A percentile compares a stretch with the other conserved stretches of the same genome.
Evolutionary conservation across 2,888 invertebrate genomes (phyloP).

Genomic region (Myathropa florea): DNA sequence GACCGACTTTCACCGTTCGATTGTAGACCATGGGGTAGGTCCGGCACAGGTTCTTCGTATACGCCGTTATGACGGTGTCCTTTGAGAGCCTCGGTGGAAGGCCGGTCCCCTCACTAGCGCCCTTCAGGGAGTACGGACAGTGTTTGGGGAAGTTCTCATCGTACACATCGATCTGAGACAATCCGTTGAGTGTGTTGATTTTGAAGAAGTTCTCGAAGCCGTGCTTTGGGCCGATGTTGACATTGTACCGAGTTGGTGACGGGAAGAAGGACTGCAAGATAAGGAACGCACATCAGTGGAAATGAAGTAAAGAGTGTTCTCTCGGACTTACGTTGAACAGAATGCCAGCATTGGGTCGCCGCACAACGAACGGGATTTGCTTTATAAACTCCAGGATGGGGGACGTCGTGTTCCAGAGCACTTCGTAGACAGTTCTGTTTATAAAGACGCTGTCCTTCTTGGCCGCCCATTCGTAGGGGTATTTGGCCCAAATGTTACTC

Average conservation of each 20-base stretch:
- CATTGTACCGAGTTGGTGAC: slow-evolving; percentile 56
- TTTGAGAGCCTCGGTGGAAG: slow-evolving; percentile 53
- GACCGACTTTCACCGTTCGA: slow-evolving; percentile 25
- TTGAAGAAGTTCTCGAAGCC: slow-evolving; percentile 71
- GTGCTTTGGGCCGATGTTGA: slow-evolving; percentile 61
- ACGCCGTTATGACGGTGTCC: slow-evolving; percentile 31
- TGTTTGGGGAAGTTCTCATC: slow-evolving; percentile 35
- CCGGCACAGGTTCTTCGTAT: slow-evolving; percentile 53
- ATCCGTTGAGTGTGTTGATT: slow-evolving; percentile 69
- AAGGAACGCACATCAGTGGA: background rate
- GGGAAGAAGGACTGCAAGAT: slow-evolving; percentile 54
- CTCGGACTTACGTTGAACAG: slow-evolving; percentile 82
- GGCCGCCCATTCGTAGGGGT: slow-evolving; percentile 42
- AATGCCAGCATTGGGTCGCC: slow-evolving; percentile 84
- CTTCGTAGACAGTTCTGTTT: slow-evolving; percentile 83
- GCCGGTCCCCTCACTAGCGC: slow-evolving; percentile 67
- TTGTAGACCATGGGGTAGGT: slow-evolving; percentile 61
- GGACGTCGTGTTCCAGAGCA: slow-evolving; percentile 85
- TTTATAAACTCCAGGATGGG: slow-evolving; percentile 83
- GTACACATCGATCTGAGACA: slow-evolving; percentile 29
- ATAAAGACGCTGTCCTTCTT: slow-evolving; percentile 77
- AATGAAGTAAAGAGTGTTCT: too few relatives aligned
- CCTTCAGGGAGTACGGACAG: slow-evolving; percentile 57
- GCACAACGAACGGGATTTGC: slow-evolving; percentile 81
- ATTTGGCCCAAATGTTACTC: slow-evolving; percentile 47